Conservation (phyloP, 2,888 invertebrate species). For the Pyrgus malvae region DNA sequence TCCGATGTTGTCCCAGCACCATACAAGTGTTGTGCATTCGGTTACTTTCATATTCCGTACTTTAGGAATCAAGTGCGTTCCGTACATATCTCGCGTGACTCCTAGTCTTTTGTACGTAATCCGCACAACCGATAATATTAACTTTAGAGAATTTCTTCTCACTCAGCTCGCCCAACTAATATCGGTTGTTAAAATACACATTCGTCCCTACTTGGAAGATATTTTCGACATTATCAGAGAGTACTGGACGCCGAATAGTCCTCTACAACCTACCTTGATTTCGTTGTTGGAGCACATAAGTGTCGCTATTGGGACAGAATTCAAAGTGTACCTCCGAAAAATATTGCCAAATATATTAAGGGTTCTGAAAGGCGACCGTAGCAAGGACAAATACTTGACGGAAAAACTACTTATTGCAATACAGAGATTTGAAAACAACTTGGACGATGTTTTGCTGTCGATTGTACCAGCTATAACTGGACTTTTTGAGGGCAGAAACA, state of each 20-base stretch:
- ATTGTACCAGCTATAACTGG: constrained; percentile 96
- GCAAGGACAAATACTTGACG: constrained; percentile 91
- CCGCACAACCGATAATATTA: constrained; percentile 88
- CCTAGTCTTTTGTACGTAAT: constrained; percentile 94
- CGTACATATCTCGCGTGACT: constrained; percentile 94
- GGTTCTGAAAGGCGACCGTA: constrained; percentile 94
- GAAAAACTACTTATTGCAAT: constrained; percentile 92
- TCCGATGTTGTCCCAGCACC: constrained; percentile 93
- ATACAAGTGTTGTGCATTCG: constrained; percentile 97
- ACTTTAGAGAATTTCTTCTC: constrained; percentile 95
- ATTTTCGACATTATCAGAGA: constrained; percentile 96
- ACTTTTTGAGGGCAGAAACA: constrained; percentile 93
- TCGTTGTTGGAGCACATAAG: constrained; percentile 96
- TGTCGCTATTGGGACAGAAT: constrained; percentile 96
- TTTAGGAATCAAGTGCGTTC: constrained; percentile 96
- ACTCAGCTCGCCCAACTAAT: constrained; percentile 96
- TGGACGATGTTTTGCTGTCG: constrained; percentile 97
- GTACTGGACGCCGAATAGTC: constrained; percentile 94
- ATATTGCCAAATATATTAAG: constrained; percentile 96
- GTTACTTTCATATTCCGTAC: constrained; percentile 98
- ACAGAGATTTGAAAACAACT: constrained; percentile 96
- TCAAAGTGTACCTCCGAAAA: constrained; percentile 95
- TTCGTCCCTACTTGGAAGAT: constrained; percentile 96
- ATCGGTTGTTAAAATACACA: constrained; percentile 97
- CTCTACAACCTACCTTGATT: constrained; percentile 93